Evolutionary conservation across 2,888 invertebrate genomes (phyloP).

Genomic region (Prenolepis imparis): DNA sequence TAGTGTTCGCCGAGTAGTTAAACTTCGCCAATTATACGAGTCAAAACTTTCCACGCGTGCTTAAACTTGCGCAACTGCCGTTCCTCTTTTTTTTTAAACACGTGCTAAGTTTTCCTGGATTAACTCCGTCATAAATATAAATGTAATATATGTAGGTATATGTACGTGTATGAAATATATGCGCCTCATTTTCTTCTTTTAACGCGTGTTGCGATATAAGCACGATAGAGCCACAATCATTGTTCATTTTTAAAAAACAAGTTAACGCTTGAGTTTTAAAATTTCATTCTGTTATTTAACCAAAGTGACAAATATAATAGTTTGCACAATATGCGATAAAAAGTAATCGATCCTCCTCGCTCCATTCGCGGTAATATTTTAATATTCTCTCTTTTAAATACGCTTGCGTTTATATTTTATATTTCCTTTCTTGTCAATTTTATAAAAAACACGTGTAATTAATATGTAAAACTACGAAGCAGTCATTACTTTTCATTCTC

Average conservation of each 20-base stretch:
- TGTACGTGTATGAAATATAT: neutral
- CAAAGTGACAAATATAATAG: neutral
- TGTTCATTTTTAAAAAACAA: neutral
- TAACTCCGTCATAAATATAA: neutral
- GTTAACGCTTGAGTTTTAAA: neutral
- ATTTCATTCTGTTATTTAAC: neutral
- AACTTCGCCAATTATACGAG: slow-evolving; percentile 51
- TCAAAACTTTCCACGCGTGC: slow-evolving; percentile 31
- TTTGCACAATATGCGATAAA: neutral
- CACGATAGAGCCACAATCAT: neutral
- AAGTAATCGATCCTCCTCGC: neutral
- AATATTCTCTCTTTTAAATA: neutral
- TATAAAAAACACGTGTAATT: neutral
- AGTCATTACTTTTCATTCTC: slow-evolving; percentile 7
- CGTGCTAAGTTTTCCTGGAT: slow-evolving; percentile 13
- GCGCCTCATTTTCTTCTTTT: neutral
- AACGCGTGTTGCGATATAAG: neutral
- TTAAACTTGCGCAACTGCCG: slow-evolving; percentile 13
- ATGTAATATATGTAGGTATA: neutral
- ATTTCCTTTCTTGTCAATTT: neutral
- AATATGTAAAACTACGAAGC: neutral
- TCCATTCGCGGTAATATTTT: neutral
- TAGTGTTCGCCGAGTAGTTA: slow-evolving; percentile 37
- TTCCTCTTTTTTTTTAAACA: slow-evolving; percentile 19
- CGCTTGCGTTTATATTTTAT: neutral